Evolutionary conservation across 1,140 invertebrate genomes (phyloP), one percentile per base, ranked within the genome.

Genomic region (Conopomorpha cramerella): DNA sequence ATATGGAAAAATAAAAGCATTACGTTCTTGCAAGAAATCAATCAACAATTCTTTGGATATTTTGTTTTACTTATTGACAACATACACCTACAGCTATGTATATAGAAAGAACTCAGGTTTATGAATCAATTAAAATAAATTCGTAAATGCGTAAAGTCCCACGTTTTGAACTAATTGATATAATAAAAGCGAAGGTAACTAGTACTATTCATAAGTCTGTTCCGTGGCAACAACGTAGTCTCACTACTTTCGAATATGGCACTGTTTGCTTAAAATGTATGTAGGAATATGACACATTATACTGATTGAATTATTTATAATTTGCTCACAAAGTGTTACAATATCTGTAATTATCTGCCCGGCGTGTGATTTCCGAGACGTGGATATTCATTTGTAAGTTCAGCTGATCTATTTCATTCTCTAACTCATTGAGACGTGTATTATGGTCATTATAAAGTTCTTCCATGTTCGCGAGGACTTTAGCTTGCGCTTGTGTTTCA

Each of bases 401-500:
- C 1, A 83, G 55, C 17, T 78, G 71, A 16, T 61, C 59, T 34
- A 83, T 80, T 49, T 61, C 49, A 12, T 55, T 58, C 53, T 82
- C 76, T 40, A 83, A 52, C 7, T 45, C 46, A 29, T 52, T 54
- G n/a, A 82, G 43, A 37, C 77, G 55, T 18, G 62, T 54, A 28
- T 77, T 79, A 41, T 82, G 79, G 23, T 66, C 73, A 36, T 70
- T 70, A 43, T 83, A 82, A 11, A 79, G 41, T 44, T 68, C 65
- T 51, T 79, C 74, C 74, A 80, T 79, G 38, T 65, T 72, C 31
- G 84, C 79, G 10, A 94, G 68, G 42, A 90, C 83, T 44, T 86
- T 86, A 7, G 91, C 73, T 59, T 92, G 91, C 8, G 78, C 82
- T 45, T 84, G 84, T 0, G 89, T 90, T 42, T 88, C 86, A 36